phyloP scores from a whole-genome alignment of 2,113 vertebrate genomes.

The Lophius piscatorius region DNA sequence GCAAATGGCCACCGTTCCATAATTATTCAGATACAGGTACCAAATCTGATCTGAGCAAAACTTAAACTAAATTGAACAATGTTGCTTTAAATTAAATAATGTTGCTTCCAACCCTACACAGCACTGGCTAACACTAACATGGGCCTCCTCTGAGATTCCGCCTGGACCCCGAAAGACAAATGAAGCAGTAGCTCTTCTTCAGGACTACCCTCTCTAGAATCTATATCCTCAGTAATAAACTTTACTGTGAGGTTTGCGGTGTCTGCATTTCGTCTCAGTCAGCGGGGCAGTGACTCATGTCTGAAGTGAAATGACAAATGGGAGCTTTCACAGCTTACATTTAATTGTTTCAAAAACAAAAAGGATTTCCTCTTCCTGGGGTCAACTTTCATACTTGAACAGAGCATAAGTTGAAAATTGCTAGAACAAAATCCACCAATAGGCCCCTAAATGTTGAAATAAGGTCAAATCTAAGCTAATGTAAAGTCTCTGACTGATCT shows the following conservation, averaged over 20 bases:
- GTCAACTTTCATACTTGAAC: background rate
- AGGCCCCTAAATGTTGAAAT: too few relatives aligned
- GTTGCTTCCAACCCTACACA: too few relatives aligned
- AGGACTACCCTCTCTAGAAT: too few relatives aligned
- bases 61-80: too few relatives aligned
- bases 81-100: too few relatives aligned
- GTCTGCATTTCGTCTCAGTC: constrained; percentile 50
- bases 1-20: too few relatives aligned
- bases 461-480: constrained; percentile 20
- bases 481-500: constrained; percentile 39
- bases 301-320: constrained; percentile 44
- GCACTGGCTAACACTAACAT: background rate
- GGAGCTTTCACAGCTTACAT: constrained; percentile 40
- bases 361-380: constrained; percentile 47
- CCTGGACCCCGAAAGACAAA: background rate
- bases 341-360: constrained; percentile 38
- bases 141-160: background rate
- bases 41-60: too few relatives aligned
- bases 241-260: background rate
- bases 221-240: constrained; percentile 10
- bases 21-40: too few relatives aligned
- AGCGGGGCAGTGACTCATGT: constrained; percentile 46
- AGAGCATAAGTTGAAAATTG: constrained; percentile 5
- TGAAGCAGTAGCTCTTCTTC: too few relatives aligned
- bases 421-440: too few relatives aligned